A percentile compares a stretch with the other conserved stretches of the same genome.
phyloP scores from a whole-genome alignment of 2,797 vertebrate genomes.

The Clangula hyemalis region DNA sequence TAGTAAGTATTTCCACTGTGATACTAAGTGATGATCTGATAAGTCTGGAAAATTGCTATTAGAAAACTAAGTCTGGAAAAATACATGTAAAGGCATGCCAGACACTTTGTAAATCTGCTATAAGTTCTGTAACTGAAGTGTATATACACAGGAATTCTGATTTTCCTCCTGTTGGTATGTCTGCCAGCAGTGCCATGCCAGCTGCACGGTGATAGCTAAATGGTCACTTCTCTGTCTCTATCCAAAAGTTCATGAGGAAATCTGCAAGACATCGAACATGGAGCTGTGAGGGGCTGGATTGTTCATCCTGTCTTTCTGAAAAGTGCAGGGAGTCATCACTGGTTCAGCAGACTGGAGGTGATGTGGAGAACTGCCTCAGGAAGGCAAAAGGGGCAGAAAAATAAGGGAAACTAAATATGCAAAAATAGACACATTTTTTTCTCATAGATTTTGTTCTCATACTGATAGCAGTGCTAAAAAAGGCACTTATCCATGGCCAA shows the following conservation, averaged over 20 bases:
- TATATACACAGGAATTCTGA: background rate
- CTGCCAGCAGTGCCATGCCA: accelerated
- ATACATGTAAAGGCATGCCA: background rate
- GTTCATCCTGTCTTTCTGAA: background rate
- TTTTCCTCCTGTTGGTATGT: background rate
- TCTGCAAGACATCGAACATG: background rate
- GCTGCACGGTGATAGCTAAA: accelerated
- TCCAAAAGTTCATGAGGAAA: background rate
- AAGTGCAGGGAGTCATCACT: background rate
- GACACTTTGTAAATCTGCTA: background rate
- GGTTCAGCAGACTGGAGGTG: background rate
- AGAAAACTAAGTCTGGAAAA: background rate
- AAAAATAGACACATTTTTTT: background rate
- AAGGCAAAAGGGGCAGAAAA: background rate
- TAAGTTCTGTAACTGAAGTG: background rate
- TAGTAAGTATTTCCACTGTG: background rate
- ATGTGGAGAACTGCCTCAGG: background rate
- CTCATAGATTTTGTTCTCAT: background rate
- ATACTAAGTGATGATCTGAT: background rate
- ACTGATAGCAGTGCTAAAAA: background rate
- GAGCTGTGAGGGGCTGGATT: background rate
- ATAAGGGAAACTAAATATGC: background rate
- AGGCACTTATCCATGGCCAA: background rate
- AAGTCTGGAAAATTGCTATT: background rate
- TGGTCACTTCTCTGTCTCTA: background rate